These are phyloP conservation scores for Poecilus cupreus DNA, from an alignment of 2,888 invertebrate genomes.

Conservation along the genomic window DNA sequence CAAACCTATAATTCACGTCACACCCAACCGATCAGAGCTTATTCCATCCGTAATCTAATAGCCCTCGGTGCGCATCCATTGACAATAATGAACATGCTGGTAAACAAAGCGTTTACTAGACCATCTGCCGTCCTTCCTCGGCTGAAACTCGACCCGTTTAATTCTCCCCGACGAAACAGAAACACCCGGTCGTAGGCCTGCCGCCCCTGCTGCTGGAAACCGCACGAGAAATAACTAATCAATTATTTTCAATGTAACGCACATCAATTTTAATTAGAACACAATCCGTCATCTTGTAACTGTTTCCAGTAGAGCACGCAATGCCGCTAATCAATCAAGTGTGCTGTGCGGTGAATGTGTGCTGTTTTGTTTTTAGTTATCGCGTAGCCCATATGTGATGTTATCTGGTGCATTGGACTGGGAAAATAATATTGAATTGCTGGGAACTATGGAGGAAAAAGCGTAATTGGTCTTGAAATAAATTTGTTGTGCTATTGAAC, in stretches of 20 bases:
- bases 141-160: constrained; percentile 40
- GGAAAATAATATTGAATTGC: neutral
- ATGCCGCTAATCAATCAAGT: constrained; percentile 6
- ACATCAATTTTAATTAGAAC: constrained; percentile 53
- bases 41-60: neutral
- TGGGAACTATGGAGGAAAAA: neutral
- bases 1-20: neutral
- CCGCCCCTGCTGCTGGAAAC: neutral
- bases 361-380: constrained; percentile 2
- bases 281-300: constrained; percentile 17
- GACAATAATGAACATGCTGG: constrained; percentile 51
- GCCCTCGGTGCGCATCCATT: constrained; percentile 37
- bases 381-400: constrained; percentile 1
- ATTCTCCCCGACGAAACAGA: neutral
- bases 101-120: constrained; percentile 48
- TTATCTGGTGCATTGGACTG: neutral
- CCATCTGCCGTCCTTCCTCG: constrained; percentile 35
- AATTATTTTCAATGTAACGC: constrained; percentile 53
- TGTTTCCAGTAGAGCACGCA: constrained; percentile 20
- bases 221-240: constrained; percentile 35
- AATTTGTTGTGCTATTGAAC: no score
- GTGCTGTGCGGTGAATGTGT: neutral
- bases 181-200: constrained; percentile 29
- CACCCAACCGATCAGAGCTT: neutral
- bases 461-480: no score